Evolutionary conservation across 2,113 vertebrate genomes (phyloP).

Genomic region (Cyprinodon variegatus): DNA sequence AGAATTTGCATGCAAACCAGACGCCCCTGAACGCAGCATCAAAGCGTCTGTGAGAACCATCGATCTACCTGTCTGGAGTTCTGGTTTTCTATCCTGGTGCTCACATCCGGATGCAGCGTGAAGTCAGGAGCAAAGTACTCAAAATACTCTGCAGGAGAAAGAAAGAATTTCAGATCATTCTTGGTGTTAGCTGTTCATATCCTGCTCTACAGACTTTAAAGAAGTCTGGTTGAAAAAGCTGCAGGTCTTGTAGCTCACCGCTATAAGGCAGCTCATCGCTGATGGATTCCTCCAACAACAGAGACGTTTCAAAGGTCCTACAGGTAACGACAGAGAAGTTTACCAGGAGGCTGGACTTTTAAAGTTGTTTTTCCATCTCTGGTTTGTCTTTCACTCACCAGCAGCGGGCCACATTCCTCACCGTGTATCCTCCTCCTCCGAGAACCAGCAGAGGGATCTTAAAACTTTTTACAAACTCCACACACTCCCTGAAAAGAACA

Average conservation of each 20-base stretch:
- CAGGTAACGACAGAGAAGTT: background rate
- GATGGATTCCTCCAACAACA: constrained; percentile 94
- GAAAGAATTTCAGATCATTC: background rate
- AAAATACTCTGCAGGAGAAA: constrained; percentile 87
- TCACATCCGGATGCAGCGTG: constrained; percentile 97
- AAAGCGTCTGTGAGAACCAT: background rate
- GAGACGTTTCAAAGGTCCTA: constrained; percentile 96
- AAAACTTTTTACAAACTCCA: constrained; percentile 98
- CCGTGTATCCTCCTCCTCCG: constrained; percentile 96
- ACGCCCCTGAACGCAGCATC: no score
- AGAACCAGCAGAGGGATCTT: constrained; percentile 95
- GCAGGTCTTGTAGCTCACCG: constrained; percentile 78
- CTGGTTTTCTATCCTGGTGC: constrained; percentile 98
- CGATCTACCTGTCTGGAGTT: constrained; percentile 92
- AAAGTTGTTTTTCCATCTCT: background rate
- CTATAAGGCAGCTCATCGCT: constrained; percentile 97
- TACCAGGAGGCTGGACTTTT: background rate
- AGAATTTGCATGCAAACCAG: no score
- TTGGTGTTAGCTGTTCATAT: no score
- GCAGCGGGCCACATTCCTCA: constrained; percentile 96
- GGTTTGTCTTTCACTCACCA: constrained; percentile 79
- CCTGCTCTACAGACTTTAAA: background rate
- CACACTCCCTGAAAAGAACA: constrained; percentile 86
- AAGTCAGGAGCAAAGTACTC: constrained; percentile 99
- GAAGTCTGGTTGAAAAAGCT: background rate